Evolutionary conservation across 2,113 vertebrate genomes (phyloP).

Genomic region (Brachypodius melanocephalos): DNA sequence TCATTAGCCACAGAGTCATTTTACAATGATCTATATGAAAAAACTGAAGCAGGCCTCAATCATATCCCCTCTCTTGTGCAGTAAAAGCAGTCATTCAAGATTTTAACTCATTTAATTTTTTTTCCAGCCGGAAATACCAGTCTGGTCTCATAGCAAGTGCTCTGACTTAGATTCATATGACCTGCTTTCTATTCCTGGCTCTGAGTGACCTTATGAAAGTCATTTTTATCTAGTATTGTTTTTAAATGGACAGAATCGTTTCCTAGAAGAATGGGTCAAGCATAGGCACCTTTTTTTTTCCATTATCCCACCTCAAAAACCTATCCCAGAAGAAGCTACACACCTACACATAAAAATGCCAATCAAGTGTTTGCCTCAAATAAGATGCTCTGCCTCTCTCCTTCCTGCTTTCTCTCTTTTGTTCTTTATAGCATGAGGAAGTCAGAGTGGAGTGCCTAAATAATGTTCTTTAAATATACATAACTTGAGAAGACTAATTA

Average conservation of each 20-base stretch:
- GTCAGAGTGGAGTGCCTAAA: background rate
- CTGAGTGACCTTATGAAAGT: conserved; percentile 38
- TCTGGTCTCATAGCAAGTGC: conserved; percentile 20
- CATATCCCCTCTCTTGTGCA: background rate
- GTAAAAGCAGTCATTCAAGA: conserved; percentile 18
- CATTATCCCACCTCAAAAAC: background rate
- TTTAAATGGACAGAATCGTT: conserved; percentile 20
- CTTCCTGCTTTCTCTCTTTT: background rate
- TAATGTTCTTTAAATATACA: conserved; percentile 22
- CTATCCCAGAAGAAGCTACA: background rate
- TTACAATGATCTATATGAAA: background rate
- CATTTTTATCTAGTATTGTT: conserved; percentile 39
- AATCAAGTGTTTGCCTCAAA: background rate
- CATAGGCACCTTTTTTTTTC: background rate
- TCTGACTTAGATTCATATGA: conserved; percentile 46
- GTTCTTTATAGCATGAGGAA: conserved; percentile 5
- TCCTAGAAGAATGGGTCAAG: background rate
- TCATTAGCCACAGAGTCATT: background rate
- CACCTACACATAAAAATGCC: background rate
- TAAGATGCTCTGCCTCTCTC: background rate
- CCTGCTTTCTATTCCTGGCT: conserved; percentile 54
- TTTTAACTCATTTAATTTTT: conserved; percentile 22
- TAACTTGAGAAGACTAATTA: conserved; percentile 24
- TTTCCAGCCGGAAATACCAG: conserved; percentile 20
- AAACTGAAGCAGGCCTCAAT: conserved; percentile 33